These are phyloP conservation scores for Pandemis corylana DNA, from an alignment of 2,888 invertebrate genomes.

Conservation along the genomic window DNA sequence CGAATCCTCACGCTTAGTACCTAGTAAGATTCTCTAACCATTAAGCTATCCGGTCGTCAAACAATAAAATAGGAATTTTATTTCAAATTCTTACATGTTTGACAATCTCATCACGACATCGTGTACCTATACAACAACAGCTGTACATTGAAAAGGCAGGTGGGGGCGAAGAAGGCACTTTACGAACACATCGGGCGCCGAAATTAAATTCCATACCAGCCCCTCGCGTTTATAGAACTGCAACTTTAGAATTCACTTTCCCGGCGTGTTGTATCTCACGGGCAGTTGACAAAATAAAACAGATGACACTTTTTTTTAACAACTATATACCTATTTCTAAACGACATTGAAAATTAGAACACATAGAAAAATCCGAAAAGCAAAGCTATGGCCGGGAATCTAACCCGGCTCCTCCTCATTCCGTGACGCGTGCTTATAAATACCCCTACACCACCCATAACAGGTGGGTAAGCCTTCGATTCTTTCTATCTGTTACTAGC, in stretches of 20 bases:
- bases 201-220: constrained; percentile 70
- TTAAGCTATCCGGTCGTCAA: no score
- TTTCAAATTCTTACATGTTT: constrained; percentile 13
- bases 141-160: constrained; percentile 32
- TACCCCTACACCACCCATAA: no score
- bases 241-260: constrained; percentile 59
- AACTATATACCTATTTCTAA: neutral
- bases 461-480: no score
- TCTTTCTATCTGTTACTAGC: no score
- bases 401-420: no score
- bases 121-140: constrained; percentile 29
- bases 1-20: no score
- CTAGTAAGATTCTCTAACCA: no score
- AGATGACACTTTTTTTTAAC: neutral
- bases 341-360: no score
- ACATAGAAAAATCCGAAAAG: no score
- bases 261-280: constrained; percentile 51
- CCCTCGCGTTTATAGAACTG: constrained; percentile 57
- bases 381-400: no score
- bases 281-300: neutral
- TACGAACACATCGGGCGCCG: constrained; percentile 45
- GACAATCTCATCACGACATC: constrained; percentile 32
- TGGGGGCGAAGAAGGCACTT: constrained; percentile 39
- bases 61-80: neutral
- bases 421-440: no score